Percentiles rank a stretch among this genome's conserved stretches.
These are phyloP conservation scores for Rambutsinella grinnellia DNA, from an alignment of 2,888 invertebrate species.

Conservation along the genomic window DNA sequence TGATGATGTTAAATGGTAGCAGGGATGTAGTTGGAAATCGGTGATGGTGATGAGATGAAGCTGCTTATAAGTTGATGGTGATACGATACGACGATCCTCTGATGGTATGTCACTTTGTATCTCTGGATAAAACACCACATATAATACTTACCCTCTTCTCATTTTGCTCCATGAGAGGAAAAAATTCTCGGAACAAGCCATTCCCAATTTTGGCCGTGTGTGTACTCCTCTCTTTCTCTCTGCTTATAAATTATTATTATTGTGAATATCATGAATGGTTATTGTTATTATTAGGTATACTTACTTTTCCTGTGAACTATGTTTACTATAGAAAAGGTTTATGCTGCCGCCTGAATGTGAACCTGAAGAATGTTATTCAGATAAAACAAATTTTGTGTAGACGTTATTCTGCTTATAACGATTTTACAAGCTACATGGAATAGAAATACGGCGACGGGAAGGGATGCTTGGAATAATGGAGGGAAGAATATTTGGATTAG, in stretches of 20 bases:
- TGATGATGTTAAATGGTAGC: neutral
- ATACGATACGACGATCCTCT: neutral
- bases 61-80: neutral
- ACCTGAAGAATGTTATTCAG: neutral
- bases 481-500: conserved; percentile 2
- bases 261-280: conserved; percentile 6
- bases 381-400: neutral
- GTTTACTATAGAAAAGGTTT: neutral
- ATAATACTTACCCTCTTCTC: neutral
- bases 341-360: neutral
- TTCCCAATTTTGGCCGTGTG: neutral
- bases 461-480: neutral
- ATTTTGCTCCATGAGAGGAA: neutral
- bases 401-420: neutral
- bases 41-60: neutral
- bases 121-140: neutral
- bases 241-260: neutral
- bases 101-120: neutral
- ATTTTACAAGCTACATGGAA: neutral
- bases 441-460: neutral
- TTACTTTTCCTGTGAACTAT: neutral
- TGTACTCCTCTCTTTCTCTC: neutral
- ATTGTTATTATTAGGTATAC: neutral
- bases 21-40: neutral
- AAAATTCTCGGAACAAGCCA: neutral